A percentile compares a stretch with the other conserved stretches of the same genome.
phyloP scores from a whole-genome alignment of 2,888 invertebrate genomes.

The Dasypolia templi region DNA sequence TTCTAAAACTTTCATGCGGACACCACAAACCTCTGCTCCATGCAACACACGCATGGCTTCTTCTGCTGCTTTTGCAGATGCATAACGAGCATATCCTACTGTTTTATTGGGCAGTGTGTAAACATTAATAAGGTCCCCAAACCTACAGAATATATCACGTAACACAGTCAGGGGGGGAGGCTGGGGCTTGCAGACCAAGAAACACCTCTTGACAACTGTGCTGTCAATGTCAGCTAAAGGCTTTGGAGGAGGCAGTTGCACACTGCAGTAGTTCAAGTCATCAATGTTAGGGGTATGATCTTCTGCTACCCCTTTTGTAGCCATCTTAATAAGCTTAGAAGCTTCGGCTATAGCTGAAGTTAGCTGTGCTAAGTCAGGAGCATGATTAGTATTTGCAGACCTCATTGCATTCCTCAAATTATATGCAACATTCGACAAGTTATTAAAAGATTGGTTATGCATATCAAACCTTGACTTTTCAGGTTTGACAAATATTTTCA shows the following conservation, averaged over 20 bases:
- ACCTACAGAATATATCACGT: constrained; percentile 97
- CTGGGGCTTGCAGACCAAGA: constrained; percentile 91
- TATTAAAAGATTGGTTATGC: constrained; percentile 71
- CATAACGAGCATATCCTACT: constrained; percentile 97
- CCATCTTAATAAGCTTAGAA: constrained; percentile 93
- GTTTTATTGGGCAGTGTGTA: constrained; percentile 97
- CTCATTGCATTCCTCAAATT: constrained; percentile 80
- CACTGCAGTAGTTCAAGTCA: constrained; percentile 91
- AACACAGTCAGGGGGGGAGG: constrained; percentile 95
- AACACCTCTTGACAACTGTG: constrained; percentile 92
- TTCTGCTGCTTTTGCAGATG: constrained; percentile 93
- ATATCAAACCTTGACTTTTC: constrained; percentile 82
- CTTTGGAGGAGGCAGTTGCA: constrained; percentile 93
- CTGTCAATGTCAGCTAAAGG: constrained; percentile 93
- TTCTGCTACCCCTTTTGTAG: constrained; percentile 82
- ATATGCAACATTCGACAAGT: constrained; percentile 75
- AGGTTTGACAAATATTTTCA: constrained; percentile 94
- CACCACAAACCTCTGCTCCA: constrained; percentile 96
- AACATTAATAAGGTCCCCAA: constrained; percentile 97
- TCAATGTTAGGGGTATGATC: constrained; percentile 72
- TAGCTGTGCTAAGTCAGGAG: constrained; percentile 92
- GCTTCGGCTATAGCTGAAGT: constrained; percentile 95
- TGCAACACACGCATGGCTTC: constrained; percentile 93
- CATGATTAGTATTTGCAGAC: constrained; percentile 68
- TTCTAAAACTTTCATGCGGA: constrained; percentile 96